These are phyloP conservation scores for Syrmaticus mikado DNA, from an alignment of 2,113 vertebrate species.

Conservation along the genomic window DNA sequence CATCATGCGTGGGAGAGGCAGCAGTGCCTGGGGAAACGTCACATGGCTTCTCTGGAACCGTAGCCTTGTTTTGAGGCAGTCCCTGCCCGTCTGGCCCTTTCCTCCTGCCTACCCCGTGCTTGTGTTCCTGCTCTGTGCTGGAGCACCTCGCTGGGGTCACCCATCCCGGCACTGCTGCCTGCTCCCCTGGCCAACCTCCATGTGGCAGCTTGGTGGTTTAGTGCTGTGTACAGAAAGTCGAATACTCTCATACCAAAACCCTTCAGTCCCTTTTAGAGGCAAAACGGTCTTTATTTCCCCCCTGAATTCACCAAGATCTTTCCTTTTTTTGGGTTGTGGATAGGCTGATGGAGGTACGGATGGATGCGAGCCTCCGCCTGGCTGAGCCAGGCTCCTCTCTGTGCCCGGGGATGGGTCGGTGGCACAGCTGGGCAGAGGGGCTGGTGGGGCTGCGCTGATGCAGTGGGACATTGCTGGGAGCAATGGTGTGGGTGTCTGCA, in stretches of 20 bases:
- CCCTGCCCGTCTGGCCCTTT: neutral
- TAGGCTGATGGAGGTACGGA: neutral
- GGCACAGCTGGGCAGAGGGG: neutral
- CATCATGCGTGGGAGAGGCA: neutral
- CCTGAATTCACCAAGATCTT: neutral
- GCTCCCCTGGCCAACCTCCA: neutral
- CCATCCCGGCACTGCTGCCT: neutral
- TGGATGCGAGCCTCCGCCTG: neutral
- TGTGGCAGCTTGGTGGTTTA: neutral
- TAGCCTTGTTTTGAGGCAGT: conserved; percentile 12
- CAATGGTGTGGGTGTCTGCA: neutral
- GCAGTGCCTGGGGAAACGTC: neutral
- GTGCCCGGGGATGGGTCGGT: neutral
- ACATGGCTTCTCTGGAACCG: neutral
- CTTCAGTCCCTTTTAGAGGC: neutral
- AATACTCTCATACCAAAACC: fast-evolving
- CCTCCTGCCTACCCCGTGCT: fast-evolving
- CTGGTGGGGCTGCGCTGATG: fast-evolving
- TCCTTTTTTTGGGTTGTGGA: neutral
- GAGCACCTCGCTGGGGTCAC: fast-evolving
- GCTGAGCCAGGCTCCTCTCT: neutral
- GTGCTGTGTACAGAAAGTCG: neutral
- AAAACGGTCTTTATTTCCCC: neutral
- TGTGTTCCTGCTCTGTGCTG: fast-evolving
- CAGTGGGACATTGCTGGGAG: fast-evolving